phyloP scores from a whole-genome alignment of 2,797 vertebrate species.

The Crocodylus rhombifer region DNA sequence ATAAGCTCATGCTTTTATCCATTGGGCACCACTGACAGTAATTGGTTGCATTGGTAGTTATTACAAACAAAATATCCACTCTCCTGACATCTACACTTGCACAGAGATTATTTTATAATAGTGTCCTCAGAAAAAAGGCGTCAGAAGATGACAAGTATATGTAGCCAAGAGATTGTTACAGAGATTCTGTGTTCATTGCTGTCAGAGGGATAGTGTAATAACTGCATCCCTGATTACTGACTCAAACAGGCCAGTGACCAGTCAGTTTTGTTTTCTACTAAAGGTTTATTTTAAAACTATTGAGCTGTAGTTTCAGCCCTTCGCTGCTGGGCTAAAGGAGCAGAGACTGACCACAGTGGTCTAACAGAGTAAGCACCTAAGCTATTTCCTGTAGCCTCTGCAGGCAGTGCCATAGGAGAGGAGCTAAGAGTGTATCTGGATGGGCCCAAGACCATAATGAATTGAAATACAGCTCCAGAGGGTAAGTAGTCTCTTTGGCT shows the following conservation, averaged over 20 bases:
- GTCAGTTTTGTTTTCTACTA: not conserved
- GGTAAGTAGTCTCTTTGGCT: not conserved
- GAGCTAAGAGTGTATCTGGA: accelerated
- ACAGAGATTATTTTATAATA: slow-evolving; percentile 46
- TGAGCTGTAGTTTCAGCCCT: not conserved
- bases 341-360: not conserved
- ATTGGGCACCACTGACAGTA: slow-evolving; percentile 4
- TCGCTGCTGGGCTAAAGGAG: not conserved
- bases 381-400: not conserved
- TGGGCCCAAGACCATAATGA: not conserved
- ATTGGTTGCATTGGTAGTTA: not conserved
- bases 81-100: not conserved
- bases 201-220: accelerated
- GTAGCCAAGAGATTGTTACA: slow-evolving; percentile 8
- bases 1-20: accelerated
- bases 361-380: not conserved
- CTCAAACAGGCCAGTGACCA: not conserved
- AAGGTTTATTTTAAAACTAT: not conserved
- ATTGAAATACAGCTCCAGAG: not conserved
- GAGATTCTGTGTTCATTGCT: not conserved
- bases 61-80: not conserved
- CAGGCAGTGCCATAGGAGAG: not conserved
- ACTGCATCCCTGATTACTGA: slow-evolving; percentile 22
- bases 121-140: slow-evolving; percentile 19
- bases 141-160: slow-evolving; percentile 44